Conservation (phyloP, 64 coral and sea anemone species). For the Pocillopora verrucosa region DNA sequence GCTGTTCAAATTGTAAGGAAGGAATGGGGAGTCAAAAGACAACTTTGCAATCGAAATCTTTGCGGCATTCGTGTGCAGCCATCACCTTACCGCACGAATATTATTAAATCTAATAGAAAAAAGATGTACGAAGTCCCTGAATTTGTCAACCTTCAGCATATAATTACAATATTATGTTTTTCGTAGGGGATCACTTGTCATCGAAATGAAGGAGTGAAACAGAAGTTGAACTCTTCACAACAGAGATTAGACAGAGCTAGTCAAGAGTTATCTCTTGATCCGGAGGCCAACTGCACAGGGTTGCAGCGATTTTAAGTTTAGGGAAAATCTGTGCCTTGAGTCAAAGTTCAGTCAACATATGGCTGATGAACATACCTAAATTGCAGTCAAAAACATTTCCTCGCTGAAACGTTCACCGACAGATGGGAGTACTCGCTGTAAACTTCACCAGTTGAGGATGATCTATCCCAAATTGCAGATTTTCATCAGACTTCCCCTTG, state of each 20-base stretch:
- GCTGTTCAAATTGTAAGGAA: not conserved
- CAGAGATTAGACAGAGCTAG: conserved; percentile 1
- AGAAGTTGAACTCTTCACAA: not conserved
- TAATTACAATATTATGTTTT: not conserved
- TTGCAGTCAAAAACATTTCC: too few species aligned
- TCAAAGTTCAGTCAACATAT: too few species aligned
- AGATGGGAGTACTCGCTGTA: too few species aligned
- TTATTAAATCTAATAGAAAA: not conserved
- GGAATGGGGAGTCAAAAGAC: not conserved
- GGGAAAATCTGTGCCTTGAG: not conserved
- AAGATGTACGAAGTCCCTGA: not conserved
- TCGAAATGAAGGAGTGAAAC: not conserved
- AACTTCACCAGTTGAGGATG: too few species aligned
- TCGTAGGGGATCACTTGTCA: not conserved
- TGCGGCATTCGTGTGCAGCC: not conserved
- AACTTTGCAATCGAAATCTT: not conserved
- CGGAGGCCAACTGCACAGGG: not conserved
- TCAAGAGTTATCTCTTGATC: not conserved
- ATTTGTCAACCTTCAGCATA: not conserved
- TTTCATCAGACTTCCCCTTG: too few species aligned
- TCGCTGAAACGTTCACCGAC: too few species aligned
- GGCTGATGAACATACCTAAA: too few species aligned
- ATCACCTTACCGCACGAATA: not conserved
- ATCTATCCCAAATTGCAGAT: too few species aligned
- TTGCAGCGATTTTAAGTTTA: not conserved